Evolutionary conservation across 1,140 invertebrate genomes (phyloP), one percentile per base, ranked within the genome.

Genomic region (Mylabris phalerata): DNA sequence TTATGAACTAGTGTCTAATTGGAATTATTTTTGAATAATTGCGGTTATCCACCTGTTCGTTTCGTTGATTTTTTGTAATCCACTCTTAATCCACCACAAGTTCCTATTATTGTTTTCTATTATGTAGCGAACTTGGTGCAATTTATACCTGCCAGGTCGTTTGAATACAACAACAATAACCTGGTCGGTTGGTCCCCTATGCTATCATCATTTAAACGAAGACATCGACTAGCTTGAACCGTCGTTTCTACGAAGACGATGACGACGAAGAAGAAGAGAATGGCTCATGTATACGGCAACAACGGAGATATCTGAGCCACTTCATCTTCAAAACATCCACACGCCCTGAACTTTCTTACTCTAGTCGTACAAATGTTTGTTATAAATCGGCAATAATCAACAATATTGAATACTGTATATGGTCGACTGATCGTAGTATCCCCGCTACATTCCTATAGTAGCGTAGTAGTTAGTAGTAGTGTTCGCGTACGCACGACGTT

Each of bases 271-370:
- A 48, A 42, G 38, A 38, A 46, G 48, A 41, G 42, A 43, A 44
- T 24, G 41, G 13, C 50, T 41, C 44, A 24, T 3, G 9, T 38
- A 27, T 27, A 55, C 27, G 40, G 38, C 45, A 50, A 40, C 49
- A 51, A 41, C 40, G 42, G 38, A 38, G 41, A 43, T 64, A 59
- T 55, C 60, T 64, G 57, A 59, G 52, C 54, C 61, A 62, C 58
- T 32, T 66, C 64, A 66, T 63, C 61, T 62, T 60, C 60, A 50
- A 62, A 62, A 55, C 58, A 64, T 66, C 61, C 61, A 66, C 66
- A 62, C 60, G 57, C 61, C 65, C 60, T 67, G 67, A 69, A 69
- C 67, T 67, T 67, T 69, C 67, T 66, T 69, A 67, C 66, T 59
- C 26, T 50, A 67, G 55, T 49, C 66, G 57, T 55, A 7, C 27